A percentile compares a stretch with the other conserved stretches of the same genome.
phyloP scores from a whole-genome alignment of 2,888 invertebrate species.

The Trachelus iudaicus region DNA sequence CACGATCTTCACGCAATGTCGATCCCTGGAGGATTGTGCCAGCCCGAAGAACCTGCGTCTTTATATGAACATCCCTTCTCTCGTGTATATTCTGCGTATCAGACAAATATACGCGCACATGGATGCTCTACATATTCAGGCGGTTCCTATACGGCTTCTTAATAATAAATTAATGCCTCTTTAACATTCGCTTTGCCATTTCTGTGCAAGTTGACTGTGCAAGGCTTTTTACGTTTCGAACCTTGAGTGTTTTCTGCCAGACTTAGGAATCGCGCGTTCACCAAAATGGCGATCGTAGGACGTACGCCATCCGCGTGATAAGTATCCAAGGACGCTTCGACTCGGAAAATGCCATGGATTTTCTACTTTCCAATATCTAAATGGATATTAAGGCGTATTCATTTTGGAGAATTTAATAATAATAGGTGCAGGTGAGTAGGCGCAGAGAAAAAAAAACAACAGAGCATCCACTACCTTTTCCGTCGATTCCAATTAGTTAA shows the following conservation, averaged over 20 bases:
- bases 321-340: background rate
- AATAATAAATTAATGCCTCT: background rate
- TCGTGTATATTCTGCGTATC: constrained; percentile 7
- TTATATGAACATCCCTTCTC: constrained; percentile 53
- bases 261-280: background rate
- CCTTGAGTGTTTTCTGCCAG: background rate
- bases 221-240: background rate
- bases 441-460: background rate
- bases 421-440: background rate
- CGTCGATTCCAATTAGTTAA: constrained; percentile 27
- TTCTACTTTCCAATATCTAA: background rate
- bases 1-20: constrained; percentile 28
- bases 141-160: background rate
- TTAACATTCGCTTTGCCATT: background rate
- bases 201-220: background rate
- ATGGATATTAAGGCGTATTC: background rate
- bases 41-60: constrained; percentile 35
- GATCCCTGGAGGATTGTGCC: constrained; percentile 41
- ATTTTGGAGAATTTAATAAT: background rate
- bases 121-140: constrained; percentile 37
- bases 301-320: background rate
- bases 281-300: background rate
- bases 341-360: background rate
- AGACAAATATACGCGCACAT: constrained; percentile 33
- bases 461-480: constrained; percentile 5